Evolutionary conservation across 2,797 vertebrate genomes (phyloP).

Genomic region (Cheirogaleus major): DNA sequence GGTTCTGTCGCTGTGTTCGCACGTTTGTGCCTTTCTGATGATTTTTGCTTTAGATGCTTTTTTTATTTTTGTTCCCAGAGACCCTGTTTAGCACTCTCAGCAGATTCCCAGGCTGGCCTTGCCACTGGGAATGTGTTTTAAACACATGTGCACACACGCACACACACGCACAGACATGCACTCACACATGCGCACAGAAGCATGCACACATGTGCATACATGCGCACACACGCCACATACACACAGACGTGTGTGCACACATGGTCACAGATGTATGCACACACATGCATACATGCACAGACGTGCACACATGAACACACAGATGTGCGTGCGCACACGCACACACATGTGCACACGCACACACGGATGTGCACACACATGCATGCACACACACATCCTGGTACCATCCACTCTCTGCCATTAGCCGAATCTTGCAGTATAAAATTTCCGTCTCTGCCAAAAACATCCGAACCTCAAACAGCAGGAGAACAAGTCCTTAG

Average conservation of each 20-base stretch:
- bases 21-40: too few relatives aligned
- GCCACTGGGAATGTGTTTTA: too few relatives aligned
- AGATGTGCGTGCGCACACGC: too few relatives aligned
- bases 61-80: neutral
- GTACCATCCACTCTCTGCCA: fast-evolving
- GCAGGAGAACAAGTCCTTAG: neutral
- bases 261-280: fast-evolving
- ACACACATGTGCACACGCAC: fast-evolving
- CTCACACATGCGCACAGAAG: fast-evolving
- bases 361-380: too few relatives aligned
- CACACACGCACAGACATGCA: too few relatives aligned
- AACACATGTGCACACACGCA: fast-evolving
- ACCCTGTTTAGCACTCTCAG: neutral
- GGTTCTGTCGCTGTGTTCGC: too few relatives aligned
- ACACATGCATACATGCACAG: neutral
- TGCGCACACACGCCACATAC: too few relatives aligned
- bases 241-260: fast-evolving
- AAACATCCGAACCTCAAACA: too few relatives aligned
- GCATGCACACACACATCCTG: neutral
- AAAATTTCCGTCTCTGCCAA: neutral
- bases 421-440: fast-evolving
- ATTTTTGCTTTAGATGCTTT: neutral
- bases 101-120: neutral
- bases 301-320: too few relatives aligned
- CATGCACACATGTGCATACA: too few relatives aligned